Evolutionary conservation across 2,888 invertebrate species (phyloP).

Genomic region (Leistus spinibarbis): DNA sequence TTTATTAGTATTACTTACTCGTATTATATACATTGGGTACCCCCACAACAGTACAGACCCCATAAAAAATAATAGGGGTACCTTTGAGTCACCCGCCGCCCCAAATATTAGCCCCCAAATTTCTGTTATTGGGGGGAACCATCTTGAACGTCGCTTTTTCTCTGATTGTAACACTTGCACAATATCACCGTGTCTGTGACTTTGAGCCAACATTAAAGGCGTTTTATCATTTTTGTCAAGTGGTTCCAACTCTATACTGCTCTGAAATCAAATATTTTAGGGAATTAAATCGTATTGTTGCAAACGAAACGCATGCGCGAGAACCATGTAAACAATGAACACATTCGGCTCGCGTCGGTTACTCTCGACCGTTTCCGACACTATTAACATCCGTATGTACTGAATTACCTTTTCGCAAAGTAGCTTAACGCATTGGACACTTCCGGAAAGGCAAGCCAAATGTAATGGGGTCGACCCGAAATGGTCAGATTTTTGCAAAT

Average conservation of each 20-base stretch:
- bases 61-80: constrained; percentile 83
- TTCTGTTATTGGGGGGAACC: constrained; percentile 87
- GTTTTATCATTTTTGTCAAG: constrained; percentile 92
- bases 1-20: constrained; percentile 61
- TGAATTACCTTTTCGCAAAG: constrained; percentile 79
- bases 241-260: constrained; percentile 84
- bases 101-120: constrained; percentile 90
- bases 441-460: constrained; percentile 87
- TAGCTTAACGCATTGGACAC: constrained; percentile 82
- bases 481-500: constrained; percentile 87
- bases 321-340: too few species aligned
- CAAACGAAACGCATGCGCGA: not conserved
- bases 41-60: constrained; percentile 88
- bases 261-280: constrained; percentile 58
- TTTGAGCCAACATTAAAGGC: constrained; percentile 86
- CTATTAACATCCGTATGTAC: constrained; percentile 1
- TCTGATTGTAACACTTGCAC: constrained; percentile 81
- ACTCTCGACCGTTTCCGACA: too few species aligned
- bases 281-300: not conserved
- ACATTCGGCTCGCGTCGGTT: too few species aligned
- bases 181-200: constrained; percentile 85
- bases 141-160: constrained; percentile 80
- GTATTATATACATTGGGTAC: constrained; percentile 90
- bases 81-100: constrained; percentile 89
- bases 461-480: constrained; percentile 92